Evolutionary conservation across 2,797 vertebrate species (phyloP).

Genomic region (Acomys russatus): DNA sequence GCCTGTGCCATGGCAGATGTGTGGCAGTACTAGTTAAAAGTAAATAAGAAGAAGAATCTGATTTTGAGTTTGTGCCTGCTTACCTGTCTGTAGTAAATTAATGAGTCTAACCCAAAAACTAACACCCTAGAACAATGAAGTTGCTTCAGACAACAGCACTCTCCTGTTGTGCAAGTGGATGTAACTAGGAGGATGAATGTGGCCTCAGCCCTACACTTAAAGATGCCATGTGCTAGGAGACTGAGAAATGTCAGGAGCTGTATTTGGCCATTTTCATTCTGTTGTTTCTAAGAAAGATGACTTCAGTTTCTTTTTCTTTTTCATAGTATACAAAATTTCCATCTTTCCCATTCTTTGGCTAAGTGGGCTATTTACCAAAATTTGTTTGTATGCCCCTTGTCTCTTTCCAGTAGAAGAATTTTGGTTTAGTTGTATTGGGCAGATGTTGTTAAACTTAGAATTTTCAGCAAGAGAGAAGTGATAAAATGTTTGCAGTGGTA

Average conservation of each 20-base stretch:
- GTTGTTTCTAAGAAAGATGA: constrained; percentile 60
- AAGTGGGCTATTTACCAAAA: constrained; percentile 65
- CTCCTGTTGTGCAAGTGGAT: background rate
- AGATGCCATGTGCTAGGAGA: constrained; percentile 4
- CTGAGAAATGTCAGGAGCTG: constrained; percentile 59
- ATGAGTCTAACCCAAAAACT: constrained; percentile 49
- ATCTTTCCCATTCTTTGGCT: constrained; percentile 62
- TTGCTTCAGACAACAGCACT: background rate
- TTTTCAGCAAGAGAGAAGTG: constrained; percentile 69
- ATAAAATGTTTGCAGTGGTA: constrained; percentile 71
- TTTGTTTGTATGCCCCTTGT: constrained; percentile 69
- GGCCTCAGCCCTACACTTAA: constrained; percentile 45
- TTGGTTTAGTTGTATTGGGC: constrained; percentile 71
- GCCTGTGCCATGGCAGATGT: background rate
- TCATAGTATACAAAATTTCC: constrained; percentile 21
- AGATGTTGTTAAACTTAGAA: constrained; percentile 77
- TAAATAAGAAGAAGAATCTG: constrained; percentile 9
- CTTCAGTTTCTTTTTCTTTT: constrained; percentile 65
- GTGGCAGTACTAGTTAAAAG: background rate
- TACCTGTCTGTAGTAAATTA: constrained; percentile 43
- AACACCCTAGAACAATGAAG: constrained; percentile 5
- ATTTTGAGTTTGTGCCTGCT: constrained; percentile 40
- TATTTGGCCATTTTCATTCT: constrained; percentile 60
- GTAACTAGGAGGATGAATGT: constrained; percentile 42
- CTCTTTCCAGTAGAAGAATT: constrained; percentile 72